These are phyloP conservation scores for Polyploca ridens DNA, from an alignment of 2,888 invertebrate species.

Conservation along the genomic window DNA sequence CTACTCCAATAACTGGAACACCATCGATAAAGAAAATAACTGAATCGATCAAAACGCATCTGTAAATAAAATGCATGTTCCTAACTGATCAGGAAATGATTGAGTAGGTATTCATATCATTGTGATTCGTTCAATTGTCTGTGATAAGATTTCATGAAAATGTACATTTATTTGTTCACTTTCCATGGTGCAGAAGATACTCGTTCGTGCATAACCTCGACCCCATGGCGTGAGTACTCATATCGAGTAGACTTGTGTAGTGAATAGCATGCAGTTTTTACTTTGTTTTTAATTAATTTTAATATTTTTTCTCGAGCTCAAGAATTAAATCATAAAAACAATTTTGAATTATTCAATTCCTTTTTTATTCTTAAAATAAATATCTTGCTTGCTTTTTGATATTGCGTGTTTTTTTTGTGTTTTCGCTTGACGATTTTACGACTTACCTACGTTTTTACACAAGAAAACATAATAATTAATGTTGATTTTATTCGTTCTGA, in stretches of 20 bases:
- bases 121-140: not conserved
- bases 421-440: not conserved
- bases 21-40: not conserved
- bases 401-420: not conserved
- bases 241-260: slow-evolving; percentile 5
- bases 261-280: slow-evolving; percentile 27
- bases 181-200: slow-evolving; percentile 75
- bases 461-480: too few species aligned
- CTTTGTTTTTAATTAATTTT: not conserved
- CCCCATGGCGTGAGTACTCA: slow-evolving; percentile 72
- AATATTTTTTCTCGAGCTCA: too few species aligned
- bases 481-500: too few species aligned
- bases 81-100: slow-evolving; percentile 1
- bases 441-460: not conserved
- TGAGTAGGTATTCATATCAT: not conserved
- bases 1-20: not conserved
- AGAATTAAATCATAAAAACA: too few species aligned
- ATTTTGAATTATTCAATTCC: too few species aligned
- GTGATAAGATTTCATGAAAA: slow-evolving; percentile 37
- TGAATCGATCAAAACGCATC: not conserved
- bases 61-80: slow-evolving; percentile 22
- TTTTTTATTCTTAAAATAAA: not conserved
- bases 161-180: slow-evolving; percentile 41
- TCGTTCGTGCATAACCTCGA: slow-evolving; percentile 82
- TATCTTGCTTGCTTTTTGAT: not conserved